Evolutionary conservation across 2,888 invertebrate genomes (phyloP).

Genomic region (Chirona hameri): DNA sequence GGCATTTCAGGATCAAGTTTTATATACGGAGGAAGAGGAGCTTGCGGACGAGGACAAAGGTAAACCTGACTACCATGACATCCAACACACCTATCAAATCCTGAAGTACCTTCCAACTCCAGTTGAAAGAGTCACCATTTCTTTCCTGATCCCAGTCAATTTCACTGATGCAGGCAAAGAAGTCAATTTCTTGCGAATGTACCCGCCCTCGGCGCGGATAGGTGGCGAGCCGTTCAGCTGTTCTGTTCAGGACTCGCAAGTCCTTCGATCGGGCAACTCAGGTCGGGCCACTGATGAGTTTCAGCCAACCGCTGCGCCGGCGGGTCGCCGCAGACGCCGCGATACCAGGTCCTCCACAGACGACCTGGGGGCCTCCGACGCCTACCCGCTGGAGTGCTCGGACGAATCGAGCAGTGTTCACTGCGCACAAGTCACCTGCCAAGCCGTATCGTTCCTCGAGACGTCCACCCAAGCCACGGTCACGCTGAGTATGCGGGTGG

Average conservation of each 20-base stretch:
- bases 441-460: background rate
- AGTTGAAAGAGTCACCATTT: background rate
- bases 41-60: background rate
- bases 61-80: background rate
- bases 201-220: background rate
- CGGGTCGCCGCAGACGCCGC: background rate
- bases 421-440: constrained; percentile 6
- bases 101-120: constrained; percentile 14
- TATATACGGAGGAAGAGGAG: background rate
- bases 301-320: background rate
- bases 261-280: background rate
- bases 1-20: background rate
- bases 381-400: background rate
- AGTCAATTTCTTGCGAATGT: background rate
- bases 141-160: background rate
- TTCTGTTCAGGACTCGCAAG: background rate
- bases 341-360: background rate
- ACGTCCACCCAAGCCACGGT: background rate
- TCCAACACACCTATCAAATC: background rate
- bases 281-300: background rate
- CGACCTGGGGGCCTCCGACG: background rate
- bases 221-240: background rate
- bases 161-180: background rate
- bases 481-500: background rate
- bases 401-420: background rate